Base-by-base conservation (phyloP, 2,888 invertebrate species). In the Hypercompe scribonia region DNA sequence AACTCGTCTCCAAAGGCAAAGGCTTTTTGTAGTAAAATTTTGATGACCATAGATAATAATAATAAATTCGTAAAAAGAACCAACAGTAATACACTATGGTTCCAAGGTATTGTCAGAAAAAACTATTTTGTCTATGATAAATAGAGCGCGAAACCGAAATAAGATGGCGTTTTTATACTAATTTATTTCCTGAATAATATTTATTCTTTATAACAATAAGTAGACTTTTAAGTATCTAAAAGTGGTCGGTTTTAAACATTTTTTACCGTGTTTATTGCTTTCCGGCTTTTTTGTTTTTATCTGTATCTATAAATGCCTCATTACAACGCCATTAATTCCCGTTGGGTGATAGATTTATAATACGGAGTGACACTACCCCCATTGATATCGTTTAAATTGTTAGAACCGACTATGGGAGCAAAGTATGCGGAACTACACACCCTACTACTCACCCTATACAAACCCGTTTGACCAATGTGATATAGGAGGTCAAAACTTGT, bases 81-180 rank as follows among this genome's bases (percentile, higher is more conserved):
- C 42, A 18, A 54, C 39, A 54, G 50, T 67, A 65, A 72, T 66
- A 33, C 54, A 15, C 63, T 65, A 28, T 71, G 46, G 33, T 70
- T 68, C 31, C 39, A 70, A 39, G 31, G 63, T 31, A n/a, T 64
- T 39, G 69, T 71, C 13, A n/a, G 13, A 21, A 36, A 73, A 77
- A 73, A 71, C 71, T 18, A 71, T 61, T 70, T 77, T 77, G 70
- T 76, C 64, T 73, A 33, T 13, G 63, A 11, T 28, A 77, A 79
- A 78, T 77, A 67, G 77, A 74, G 76, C 79, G 74, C 33, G 58
- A 74, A 74, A 42, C 50, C 15, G 31, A 71, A 71, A 36, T 42
- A 39, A 66, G 71, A 31, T 69, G 77, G 67, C 50, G 61, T 31
- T 64, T 31, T 77, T 68, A n/a, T 3, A 31, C 34, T 58, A 42